Evolutionary conservation across 2,797 vertebrate species (phyloP).

Genomic region (Kryptopterus vitreolus): DNA sequence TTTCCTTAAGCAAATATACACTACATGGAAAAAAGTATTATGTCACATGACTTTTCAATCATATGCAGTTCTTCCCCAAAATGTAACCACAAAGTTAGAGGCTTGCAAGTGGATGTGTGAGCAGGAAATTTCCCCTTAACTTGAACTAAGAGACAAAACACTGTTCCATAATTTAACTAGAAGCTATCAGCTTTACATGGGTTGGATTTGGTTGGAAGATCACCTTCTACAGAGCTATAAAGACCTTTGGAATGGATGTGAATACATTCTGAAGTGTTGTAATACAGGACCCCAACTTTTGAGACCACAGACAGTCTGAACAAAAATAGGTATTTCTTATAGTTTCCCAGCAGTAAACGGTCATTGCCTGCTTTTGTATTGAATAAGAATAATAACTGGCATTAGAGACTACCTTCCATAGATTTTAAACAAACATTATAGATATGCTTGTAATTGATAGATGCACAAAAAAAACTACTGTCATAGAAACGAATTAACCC

Average conservation of each 20-base stretch:
- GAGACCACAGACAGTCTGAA: not conserved
- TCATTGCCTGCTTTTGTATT: not conserved
- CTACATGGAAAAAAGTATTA: not conserved
- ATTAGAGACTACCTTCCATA: not conserved
- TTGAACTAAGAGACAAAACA: too few relatives aligned
- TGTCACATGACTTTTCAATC: too few relatives aligned
- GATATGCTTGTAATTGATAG: not conserved
- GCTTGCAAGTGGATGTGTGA: too few relatives aligned
- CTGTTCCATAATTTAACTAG: too few relatives aligned
- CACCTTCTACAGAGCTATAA: too few relatives aligned
- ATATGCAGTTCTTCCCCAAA: too few relatives aligned
- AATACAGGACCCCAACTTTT: not conserved
- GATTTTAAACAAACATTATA: not conserved
- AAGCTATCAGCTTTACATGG: too few relatives aligned
- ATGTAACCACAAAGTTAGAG: too few relatives aligned
- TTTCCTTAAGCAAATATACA: not conserved
- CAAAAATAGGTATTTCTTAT: not conserved
- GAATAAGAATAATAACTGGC: not conserved
- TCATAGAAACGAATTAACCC: not conserved
- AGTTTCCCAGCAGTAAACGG: not conserved
- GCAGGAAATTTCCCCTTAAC: too few relatives aligned
- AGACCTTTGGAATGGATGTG: too few relatives aligned
- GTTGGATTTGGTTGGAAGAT: too few relatives aligned
- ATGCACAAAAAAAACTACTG: not conserved
- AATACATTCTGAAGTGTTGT: not conserved